Evolutionary conservation across 2,113 vertebrate species (phyloP).

Genomic region (Leptocoma aspasia): DNA sequence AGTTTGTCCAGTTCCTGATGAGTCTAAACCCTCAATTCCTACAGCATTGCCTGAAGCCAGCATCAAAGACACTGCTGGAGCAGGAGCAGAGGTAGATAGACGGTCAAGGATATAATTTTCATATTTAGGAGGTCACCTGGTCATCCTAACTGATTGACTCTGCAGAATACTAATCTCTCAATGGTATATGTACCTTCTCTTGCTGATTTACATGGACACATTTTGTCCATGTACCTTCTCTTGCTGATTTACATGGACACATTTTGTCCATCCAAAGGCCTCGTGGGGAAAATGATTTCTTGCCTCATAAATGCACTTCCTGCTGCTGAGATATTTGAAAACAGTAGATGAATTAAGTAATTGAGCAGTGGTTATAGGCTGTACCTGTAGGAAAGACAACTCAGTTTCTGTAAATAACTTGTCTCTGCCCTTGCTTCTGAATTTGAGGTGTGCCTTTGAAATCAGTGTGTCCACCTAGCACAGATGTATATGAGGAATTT

Average conservation of each 20-base stretch:
- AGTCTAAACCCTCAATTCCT: neutral
- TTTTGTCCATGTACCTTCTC: neutral
- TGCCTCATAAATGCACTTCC: neutral
- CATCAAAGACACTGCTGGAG: neutral
- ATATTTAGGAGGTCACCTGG: neutral
- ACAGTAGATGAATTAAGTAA: neutral
- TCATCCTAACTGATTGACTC: neutral
- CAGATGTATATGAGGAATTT: neutral
- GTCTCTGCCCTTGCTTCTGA: neutral
- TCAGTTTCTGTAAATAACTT: neutral
- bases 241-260: neutral
- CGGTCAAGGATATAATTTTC: neutral
- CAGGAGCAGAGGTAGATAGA: neutral
- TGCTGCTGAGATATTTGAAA: neutral
- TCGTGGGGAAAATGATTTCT: neutral
- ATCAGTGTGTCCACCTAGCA: neutral
- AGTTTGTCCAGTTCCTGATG: neutral
- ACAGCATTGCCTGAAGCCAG: neutral
- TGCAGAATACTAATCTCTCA: neutral
- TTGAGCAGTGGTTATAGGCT: neutral
- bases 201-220: neutral
- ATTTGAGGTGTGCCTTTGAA: neutral
- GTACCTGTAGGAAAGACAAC: neutral
- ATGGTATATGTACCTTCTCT: neutral
- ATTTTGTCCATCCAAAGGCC: neutral